A percentile compares a stretch with the other conserved stretches of the same genome.
These are phyloP conservation scores for Tragelaphus scriptus DNA, from an alignment of 2,113 vertebrate species.

Conservation along the genomic window DNA sequence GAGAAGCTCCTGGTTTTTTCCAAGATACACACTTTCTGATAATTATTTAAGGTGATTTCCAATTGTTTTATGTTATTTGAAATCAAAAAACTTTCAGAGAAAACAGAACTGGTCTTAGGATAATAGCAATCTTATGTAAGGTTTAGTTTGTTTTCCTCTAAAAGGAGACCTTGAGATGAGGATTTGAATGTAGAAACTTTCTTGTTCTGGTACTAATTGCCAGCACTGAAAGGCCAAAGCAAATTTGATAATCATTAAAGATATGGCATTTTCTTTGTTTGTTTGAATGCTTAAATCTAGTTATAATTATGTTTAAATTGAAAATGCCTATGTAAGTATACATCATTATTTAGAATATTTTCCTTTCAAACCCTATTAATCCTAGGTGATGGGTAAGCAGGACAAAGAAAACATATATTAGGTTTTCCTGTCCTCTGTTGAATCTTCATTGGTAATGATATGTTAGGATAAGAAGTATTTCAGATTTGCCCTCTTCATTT, in stretches of 20 bases:
- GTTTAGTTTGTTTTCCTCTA: background rate
- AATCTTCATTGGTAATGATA: background rate
- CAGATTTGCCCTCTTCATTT: background rate
- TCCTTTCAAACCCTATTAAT: background rate
- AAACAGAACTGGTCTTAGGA: background rate
- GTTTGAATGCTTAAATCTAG: background rate
- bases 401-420: background rate
- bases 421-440: background rate
- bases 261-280: background rate
- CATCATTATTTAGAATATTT: background rate
- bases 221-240: background rate
- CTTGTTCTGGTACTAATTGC: background rate
- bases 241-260: background rate
- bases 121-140: background rate
- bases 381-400: background rate
- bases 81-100: background rate
- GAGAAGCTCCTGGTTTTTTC: background rate
- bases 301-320: background rate
- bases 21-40: background rate
- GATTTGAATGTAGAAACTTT: background rate
- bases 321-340: background rate
- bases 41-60: background rate
- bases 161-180: background rate
- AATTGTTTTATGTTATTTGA: background rate
- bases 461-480: background rate